Percentiles rank a stretch among this genome's conserved stretches.
Evolutionary conservation across 2,888 invertebrate species (phyloP).

Genomic region (Euzetes globulus): DNA sequence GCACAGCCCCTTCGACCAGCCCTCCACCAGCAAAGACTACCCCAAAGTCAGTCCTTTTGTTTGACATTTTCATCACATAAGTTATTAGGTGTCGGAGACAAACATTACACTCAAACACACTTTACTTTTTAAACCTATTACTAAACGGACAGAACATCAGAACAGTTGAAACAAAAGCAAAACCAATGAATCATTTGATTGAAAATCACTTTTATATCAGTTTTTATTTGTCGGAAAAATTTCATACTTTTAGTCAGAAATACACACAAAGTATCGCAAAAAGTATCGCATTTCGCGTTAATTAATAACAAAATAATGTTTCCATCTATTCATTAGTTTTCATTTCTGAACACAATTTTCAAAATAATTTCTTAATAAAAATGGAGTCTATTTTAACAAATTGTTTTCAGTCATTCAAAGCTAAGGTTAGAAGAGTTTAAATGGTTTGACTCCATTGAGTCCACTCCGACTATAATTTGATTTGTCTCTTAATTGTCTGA

Average conservation of each 20-base stretch:
- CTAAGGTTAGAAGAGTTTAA: background rate
- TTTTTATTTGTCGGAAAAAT: background rate
- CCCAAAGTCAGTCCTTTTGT: constrained; percentile 19
- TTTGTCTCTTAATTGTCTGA: too few relatives aligned
- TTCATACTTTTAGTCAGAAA: background rate
- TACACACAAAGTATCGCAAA: background rate
- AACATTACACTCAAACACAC: too few relatives aligned
- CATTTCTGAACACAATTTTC: background rate
- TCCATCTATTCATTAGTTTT: background rate
- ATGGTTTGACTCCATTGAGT: background rate
- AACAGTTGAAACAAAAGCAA: too few relatives aligned
- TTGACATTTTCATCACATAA: background rate
- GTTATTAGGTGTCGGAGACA: too few relatives aligned
- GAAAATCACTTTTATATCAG: background rate
- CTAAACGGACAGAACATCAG: too few relatives aligned
- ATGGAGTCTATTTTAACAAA: background rate
- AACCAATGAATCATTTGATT: background rate
- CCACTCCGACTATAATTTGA: background rate
- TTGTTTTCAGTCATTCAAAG: background rate
- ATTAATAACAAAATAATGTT: background rate
- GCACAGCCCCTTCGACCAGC: constrained; percentile 32
- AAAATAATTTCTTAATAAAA: background rate
- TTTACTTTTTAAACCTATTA: too few relatives aligned
- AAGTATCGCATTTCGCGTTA: background rate
- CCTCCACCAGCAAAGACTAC: constrained; percentile 34